Evolutionary conservation across 2,888 invertebrate genomes (phyloP).

Genomic region (Temnothorax rugatulus): DNA sequence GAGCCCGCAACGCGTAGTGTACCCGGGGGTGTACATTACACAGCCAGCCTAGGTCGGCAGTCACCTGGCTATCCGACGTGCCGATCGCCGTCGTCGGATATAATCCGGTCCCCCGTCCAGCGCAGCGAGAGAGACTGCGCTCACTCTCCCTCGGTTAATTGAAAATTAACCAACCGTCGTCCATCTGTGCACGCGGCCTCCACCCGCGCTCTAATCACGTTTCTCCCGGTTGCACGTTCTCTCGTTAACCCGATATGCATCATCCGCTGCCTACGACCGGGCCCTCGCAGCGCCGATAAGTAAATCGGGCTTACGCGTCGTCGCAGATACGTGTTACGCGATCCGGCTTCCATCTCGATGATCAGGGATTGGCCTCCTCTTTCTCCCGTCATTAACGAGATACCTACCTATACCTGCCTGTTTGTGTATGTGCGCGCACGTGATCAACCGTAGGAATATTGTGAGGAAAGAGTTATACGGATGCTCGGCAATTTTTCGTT

Average conservation of each 20-base stretch:
- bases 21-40: conserved; percentile 35
- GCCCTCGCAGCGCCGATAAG: conserved; percentile 57
- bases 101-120: conserved; percentile 57
- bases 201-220: conserved; percentile 80
- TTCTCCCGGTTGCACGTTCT: conserved; percentile 66
- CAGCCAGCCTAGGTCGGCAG: conserved; percentile 56
- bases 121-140: conserved; percentile 45
- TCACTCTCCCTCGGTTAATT: conserved; percentile 77
- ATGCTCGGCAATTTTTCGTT: background rate
- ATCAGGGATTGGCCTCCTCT: conserved; percentile 55
- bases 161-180: conserved; percentile 83
- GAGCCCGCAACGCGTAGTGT: conserved; percentile 30
- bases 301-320: conserved; percentile 64
- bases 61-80: conserved; percentile 64
- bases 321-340: conserved; percentile 56
- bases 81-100: conserved; percentile 59
- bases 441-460: conserved; percentile 12
- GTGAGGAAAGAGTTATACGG: background rate
- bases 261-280: conserved; percentile 51
- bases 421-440: background rate
- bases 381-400: conserved; percentile 52
- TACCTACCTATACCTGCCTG: conserved; percentile 4
- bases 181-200: conserved; percentile 73
- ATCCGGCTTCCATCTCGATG: conserved; percentile 54
- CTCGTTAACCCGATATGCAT: conserved; percentile 71